Conservation (phyloP, 2,113 vertebrate genomes). For the Perca schrenkii region DNA sequence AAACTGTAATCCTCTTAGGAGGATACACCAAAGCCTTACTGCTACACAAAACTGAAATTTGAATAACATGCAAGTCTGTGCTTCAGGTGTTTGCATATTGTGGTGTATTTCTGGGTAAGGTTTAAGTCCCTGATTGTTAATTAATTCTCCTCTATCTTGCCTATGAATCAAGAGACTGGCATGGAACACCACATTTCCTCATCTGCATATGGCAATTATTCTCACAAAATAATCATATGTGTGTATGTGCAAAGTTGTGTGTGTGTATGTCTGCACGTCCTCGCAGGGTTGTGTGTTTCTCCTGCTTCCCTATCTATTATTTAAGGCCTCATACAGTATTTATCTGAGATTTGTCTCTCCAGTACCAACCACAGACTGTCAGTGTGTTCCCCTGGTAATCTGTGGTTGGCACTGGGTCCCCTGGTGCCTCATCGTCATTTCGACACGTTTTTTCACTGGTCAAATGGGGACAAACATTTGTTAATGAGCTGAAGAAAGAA, state of each 20-base stretch:
- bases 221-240: slow-evolving; percentile 23
- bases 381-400: slow-evolving; percentile 22
- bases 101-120: not conserved
- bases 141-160: slow-evolving; percentile 18
- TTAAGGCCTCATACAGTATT: slow-evolving; percentile 62
- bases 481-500: not conserved
- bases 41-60: not conserved
- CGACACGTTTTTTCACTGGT: slow-evolving; percentile 19
- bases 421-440: slow-evolving; percentile 15
- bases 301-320: slow-evolving; percentile 63
- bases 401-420: slow-evolving; percentile 4
- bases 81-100: slow-evolving; percentile 35
- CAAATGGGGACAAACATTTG: not conserved
- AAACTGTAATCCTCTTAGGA: slow-evolving; percentile 44
- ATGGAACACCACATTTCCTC: slow-evolving; percentile 55
- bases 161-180: slow-evolving; percentile 62
- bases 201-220: slow-evolving; percentile 66
- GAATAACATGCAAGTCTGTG: not conserved
- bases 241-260: not conserved
- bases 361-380: slow-evolving; percentile 49
- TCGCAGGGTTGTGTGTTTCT: slow-evolving; percentile 51
- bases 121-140: slow-evolving; percentile 1
- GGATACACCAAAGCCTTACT: slow-evolving; percentile 1
- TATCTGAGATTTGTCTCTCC: slow-evolving; percentile 62
- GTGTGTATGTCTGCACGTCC: not conserved